Evolutionary conservation across 2,797 vertebrate genomes (phyloP), one percentile per base, ranked within the genome.

Genomic region (Ambastaia sidthimunki): DNA sequence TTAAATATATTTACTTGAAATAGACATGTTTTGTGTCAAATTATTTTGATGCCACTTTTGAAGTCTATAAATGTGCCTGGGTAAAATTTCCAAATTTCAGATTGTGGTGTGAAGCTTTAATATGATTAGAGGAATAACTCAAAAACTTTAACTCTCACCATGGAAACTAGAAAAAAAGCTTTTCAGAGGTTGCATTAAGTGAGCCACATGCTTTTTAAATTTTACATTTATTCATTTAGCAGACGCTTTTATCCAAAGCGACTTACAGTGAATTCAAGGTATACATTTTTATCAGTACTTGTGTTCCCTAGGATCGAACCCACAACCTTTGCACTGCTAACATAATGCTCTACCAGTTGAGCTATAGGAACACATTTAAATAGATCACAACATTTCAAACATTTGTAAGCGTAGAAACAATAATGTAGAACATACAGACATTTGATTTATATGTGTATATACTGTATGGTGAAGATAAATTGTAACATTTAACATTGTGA

Each of bases 1-100:
- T 93, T 89, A 93, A 94, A 93, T 93, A 93, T 93, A 90, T 91
- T 92, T 86, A 90, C 89, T 93, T 93, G 87, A 93, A 93, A 93
- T 90, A 93, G 92, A 87, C 86, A 92, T 91, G 91, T 92, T 91
- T 93, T 91, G 89, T 93, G 92, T 93, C 90, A 86, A 88, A 93
- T 89, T 87, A 90, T 93, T 92, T 94, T 92, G 90, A 93, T 94
- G 91, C 92, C 89, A 91, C 91, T 92, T 94, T 93, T 94, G 93
- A 94, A 93, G 93, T 94, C 83, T 89, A 89, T 89, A 90, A 87
- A 89, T 89, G 89, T 90, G 87, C 91, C 89, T 55, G 80, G 89
- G 89, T 89, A 89, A 91, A 81, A 91, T 92, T 90, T 72, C 11
- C 85, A 90, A 89, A 92, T 92, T 93, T 93, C 89, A 94, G 89